Conservation (phyloP, 2,797 vertebrate genomes). For the Gymnocypris eckloni region DNA sequence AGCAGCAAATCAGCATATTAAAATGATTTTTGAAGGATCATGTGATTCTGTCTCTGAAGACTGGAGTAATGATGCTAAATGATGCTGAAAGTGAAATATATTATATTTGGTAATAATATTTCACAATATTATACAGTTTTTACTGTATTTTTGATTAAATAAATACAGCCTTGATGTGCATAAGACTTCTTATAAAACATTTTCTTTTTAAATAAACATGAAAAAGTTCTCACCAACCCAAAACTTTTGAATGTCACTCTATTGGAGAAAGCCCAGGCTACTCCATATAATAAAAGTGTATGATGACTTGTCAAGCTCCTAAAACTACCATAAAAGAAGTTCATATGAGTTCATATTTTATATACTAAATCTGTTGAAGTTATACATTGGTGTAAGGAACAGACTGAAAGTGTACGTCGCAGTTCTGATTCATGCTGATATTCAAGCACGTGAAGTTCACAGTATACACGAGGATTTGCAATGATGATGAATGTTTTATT, state of each 20-base stretch:
- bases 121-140: no score
- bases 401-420: neutral
- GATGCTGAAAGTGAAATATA: no score
- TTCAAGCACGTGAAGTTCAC: neutral
- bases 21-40: neutral
- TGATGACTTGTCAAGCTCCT: neutral
- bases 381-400: neutral
- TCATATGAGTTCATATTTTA: neutral
- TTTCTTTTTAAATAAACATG: no score
- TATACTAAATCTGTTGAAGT: neutral
- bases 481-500: neutral
- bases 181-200: no score
- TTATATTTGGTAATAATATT: no score
- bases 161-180: no score
- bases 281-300: neutral
- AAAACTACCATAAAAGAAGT: neutral
- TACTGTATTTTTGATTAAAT: no score
- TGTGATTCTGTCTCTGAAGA: neutral
- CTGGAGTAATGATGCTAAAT: neutral
- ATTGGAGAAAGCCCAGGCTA: neutral
- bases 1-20: neutral
- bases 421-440: neutral
- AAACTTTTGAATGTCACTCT: neutral
- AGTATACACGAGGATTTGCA: neutral
- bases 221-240: neutral